phyloP scores from a whole-genome alignment of 2,797 vertebrate species.

The Bovichtus variegatus region DNA sequence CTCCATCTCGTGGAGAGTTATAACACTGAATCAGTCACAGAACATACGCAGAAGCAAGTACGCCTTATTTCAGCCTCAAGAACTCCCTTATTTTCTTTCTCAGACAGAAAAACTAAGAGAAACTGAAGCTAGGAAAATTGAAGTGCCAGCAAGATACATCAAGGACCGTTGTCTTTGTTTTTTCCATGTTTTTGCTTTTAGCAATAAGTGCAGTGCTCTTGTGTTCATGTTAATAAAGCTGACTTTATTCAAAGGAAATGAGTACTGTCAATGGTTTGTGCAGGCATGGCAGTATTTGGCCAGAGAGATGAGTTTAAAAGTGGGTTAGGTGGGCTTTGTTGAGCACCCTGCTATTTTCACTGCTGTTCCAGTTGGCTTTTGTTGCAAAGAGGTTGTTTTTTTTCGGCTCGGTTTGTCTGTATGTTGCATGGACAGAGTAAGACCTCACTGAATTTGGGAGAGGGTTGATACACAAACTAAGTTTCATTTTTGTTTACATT shows the following conservation, averaged over 20 bases:
- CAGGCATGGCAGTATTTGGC: conserved; percentile 15
- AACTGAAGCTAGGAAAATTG: conserved; percentile 31
- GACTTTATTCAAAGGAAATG: conserved; percentile 17
- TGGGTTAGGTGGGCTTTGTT: background rate
- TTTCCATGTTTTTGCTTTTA: conserved; percentile 11
- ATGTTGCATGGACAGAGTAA: too few relatives aligned
- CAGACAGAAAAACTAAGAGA: conserved; percentile 3
- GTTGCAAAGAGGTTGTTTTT: too few relatives aligned
- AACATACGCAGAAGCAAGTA: conserved; percentile 20
- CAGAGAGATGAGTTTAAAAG: conserved; percentile 22
- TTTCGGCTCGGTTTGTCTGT: too few relatives aligned
- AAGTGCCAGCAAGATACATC: conserved; percentile 23
- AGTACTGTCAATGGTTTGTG: conserved; percentile 7
- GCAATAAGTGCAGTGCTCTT: conserved; percentile 11
- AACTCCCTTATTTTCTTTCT: conserved; percentile 21
- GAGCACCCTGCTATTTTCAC: background rate
- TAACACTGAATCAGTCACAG: conserved; percentile 45
- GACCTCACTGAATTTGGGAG: too few relatives aligned
- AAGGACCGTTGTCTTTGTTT: background rate
- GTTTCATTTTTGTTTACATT: too few relatives aligned
- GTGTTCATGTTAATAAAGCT: conserved; percentile 26
- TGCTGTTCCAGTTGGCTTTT: conserved; percentile 1
- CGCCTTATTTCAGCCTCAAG: conserved; percentile 36
- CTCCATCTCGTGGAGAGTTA: conserved; percentile 26
- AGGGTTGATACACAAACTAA: too few relatives aligned